Evolutionary conservation across 2,888 invertebrate genomes (phyloP).

Genomic region (Nymphalis urticae): DNA sequence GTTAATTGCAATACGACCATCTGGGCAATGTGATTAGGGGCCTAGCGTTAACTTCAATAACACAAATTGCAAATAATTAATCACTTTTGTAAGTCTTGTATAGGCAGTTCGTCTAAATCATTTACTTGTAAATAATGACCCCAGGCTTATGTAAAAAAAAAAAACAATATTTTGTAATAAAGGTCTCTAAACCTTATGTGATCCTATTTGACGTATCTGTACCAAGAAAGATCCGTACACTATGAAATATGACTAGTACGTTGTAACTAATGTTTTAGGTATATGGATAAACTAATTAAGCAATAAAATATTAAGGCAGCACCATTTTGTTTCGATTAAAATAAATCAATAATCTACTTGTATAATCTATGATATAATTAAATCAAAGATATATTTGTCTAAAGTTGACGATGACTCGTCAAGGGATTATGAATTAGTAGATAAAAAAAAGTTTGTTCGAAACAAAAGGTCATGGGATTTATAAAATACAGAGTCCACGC

Average conservation of each 20-base stretch:
- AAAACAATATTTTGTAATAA: neutral
- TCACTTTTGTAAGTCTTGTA: too few relatives aligned
- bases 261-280: neutral
- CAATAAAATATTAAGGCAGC: slow-evolving; percentile 15
- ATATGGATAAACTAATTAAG: slow-evolving; percentile 1
- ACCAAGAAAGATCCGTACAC: neutral
- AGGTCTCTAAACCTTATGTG: neutral
- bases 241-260: slow-evolving; percentile 6
- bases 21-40: slow-evolving; percentile 2
- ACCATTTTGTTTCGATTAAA: slow-evolving; percentile 36
- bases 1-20: slow-evolving; percentile 10
- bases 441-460: slow-evolving; percentile 25
- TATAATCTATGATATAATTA: neutral
- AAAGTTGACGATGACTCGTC: too few relatives aligned
- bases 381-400: too few relatives aligned
- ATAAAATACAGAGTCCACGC: slow-evolving; percentile 47
- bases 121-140: too few relatives aligned
- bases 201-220: too few relatives aligned
- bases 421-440: too few relatives aligned
- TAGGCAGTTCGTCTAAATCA: too few relatives aligned
- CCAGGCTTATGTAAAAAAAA: too few relatives aligned
- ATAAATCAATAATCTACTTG: neutral
- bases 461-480: slow-evolving; percentile 35
- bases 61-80: neutral
- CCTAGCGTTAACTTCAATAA: neutral